Percentiles rank a stretch among this genome's conserved stretches.
These are phyloP conservation scores for Heptranchias perlo DNA, from an alignment of 2,113 vertebrate genomes.

Conservation along the genomic window DNA sequence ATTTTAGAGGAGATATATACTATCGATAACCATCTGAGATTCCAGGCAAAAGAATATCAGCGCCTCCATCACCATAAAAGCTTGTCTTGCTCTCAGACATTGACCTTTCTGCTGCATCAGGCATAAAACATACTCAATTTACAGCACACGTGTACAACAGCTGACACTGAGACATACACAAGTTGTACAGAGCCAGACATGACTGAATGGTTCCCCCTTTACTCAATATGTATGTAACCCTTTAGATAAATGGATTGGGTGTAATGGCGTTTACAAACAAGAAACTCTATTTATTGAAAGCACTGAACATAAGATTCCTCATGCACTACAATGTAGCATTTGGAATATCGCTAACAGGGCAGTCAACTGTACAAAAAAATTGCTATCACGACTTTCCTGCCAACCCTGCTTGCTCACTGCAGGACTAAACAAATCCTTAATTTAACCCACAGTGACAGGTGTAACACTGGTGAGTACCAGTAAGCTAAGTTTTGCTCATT, in stretches of 20 bases:
- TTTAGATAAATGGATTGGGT: slow-evolving; percentile 19
- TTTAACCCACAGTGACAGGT: background rate
- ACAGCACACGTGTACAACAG: slow-evolving; percentile 33
- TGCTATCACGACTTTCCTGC: background rate
- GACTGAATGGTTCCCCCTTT: slow-evolving; percentile 8
- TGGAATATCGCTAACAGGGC: background rate
- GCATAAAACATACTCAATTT: slow-evolving; percentile 30
- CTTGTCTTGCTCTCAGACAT: slow-evolving; percentile 14
- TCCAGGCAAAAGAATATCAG: slow-evolving; percentile 19
- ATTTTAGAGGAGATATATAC: background rate
- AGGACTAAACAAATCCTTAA: background rate
- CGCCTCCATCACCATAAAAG: slow-evolving; percentile 11
- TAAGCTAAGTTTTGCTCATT: background rate
- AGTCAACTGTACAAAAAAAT: background rate
- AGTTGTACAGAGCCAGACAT: slow-evolving; percentile 21
- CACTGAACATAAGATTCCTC: background rate
- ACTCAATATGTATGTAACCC: background rate
- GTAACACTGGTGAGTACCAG: background rate
- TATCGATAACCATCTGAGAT: background rate
- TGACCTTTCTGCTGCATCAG: slow-evolving; percentile 19
- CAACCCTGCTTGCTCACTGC: background rate
- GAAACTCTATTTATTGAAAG: slow-evolving; percentile 11
- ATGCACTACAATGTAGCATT: background rate
- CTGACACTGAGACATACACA: slow-evolving; percentile 36
- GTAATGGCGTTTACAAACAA: slow-evolving; percentile 13